phyloP scores from a whole-genome alignment of 1,140 invertebrate genomes.

The Helicoverpa zea region DNA sequence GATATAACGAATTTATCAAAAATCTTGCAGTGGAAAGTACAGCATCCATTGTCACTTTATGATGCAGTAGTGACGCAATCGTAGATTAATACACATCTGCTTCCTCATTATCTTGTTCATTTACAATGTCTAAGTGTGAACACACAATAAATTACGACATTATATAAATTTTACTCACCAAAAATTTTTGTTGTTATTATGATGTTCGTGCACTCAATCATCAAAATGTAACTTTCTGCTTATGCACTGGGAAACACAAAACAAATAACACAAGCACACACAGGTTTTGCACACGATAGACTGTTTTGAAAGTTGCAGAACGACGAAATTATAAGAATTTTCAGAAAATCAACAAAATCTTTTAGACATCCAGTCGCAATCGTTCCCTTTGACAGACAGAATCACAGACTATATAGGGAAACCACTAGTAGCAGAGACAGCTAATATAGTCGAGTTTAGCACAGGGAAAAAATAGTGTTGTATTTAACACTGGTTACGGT shows the following conservation, averaged over 20 bases:
- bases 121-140: not conserved
- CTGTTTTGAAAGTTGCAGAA: not conserved
- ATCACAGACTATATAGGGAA: too few species aligned
- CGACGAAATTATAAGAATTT: slow-evolving; percentile 13
- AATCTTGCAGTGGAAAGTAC: not conserved
- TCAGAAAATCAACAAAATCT: slow-evolving; percentile 21
- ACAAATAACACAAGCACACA: slow-evolving; percentile 19
- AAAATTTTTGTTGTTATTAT: slow-evolving; percentile 52
- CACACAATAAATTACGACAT: not conserved
- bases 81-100: too few species aligned
- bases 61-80: not conserved
- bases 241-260: slow-evolving; percentile 21
- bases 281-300: not conserved
- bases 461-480: too few species aligned
- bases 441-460: too few species aligned
- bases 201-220: slow-evolving; percentile 16
- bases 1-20: too few species aligned
- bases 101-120: not conserved
- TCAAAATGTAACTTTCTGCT: slow-evolving; percentile 19
- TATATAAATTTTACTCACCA: slow-evolving; percentile 51
- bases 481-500: too few species aligned
- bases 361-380: not conserved
- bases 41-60: not conserved
- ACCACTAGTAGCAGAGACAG: too few species aligned
- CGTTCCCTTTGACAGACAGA: not conserved